phyloP scores from a whole-genome alignment of 2,113 vertebrate genomes.

The Sterrhoptilus dennistouni region DNA sequence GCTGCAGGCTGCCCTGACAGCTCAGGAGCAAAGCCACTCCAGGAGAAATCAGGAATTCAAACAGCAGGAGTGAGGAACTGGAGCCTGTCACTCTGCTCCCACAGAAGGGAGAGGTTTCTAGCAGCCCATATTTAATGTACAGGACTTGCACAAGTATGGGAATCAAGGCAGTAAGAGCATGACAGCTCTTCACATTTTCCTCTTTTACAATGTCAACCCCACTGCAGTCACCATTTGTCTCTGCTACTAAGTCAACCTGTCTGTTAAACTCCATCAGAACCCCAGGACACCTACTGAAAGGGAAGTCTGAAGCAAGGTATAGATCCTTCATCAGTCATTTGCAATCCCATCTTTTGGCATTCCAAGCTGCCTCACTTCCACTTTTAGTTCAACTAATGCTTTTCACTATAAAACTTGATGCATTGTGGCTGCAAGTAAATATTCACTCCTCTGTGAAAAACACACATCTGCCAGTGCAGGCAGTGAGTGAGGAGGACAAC shows the following conservation, averaged over 20 bases:
- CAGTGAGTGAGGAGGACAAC: not conserved
- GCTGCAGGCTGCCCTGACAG: not conserved
- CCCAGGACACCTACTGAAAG: not conserved
- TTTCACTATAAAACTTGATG: not conserved
- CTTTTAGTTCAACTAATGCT: not conserved
- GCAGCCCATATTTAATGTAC: not conserved
- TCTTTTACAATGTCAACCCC: not conserved
- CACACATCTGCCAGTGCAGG: not conserved
- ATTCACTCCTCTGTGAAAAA: not conserved
- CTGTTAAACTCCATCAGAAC: not conserved
- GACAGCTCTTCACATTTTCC: not conserved
- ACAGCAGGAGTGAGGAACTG: not conserved
- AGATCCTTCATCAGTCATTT: not conserved
- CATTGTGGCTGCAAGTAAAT: not conserved
- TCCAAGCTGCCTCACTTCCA: not conserved
- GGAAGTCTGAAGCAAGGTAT: rapidly evolving
- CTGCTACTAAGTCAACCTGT: not conserved
- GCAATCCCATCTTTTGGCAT: not conserved
- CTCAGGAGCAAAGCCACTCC: not conserved
- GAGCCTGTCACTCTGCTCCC: not conserved
- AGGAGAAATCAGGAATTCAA: not conserved
- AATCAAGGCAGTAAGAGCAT: not conserved
- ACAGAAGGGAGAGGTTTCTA: not conserved
- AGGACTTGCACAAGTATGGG: not conserved
- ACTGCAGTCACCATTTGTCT: not conserved